Base-by-base conservation (phyloP, 2,888 invertebrate species). In the Himalopsyche kuldschensis region DNA sequence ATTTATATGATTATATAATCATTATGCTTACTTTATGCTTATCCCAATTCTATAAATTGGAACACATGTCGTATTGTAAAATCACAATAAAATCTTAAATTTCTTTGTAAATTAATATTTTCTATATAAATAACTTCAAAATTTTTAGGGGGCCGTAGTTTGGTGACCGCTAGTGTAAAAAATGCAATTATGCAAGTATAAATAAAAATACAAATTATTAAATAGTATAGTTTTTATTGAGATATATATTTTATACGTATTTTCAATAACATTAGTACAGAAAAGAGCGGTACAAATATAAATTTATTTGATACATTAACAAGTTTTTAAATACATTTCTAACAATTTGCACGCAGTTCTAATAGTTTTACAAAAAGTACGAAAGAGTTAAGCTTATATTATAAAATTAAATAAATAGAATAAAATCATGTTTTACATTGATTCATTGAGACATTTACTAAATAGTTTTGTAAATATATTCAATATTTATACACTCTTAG, bases 261-360 rank as follows among this genome's bases (percentile, higher is more conserved):
- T 31, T 82, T 55, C 24, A 46, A 30, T 78, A 78, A 55, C 32
- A 82, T 83, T n/a, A 32, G 78, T 79, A 84, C 32, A 84, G 79
- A 79, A 75, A 80, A 82, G 80, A 82, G 48, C 69, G 75, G 83
- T 84, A 84, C 82, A 84, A 82, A 85, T 85, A 85, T 85, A 83
- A 78, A 80, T 78, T 75, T 75, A 41, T 84, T 81, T 81, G 69
- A 83, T 80, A 80, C 75, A 80, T 80, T 75, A 75, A 75, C 75
- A 75, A 32, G 55, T 55, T 75, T 75, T 75, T 31, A 75, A 31
- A 75, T 75, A 75, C 27, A 24, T 75, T n/a, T 75, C 4, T n/a
- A 75, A 75, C 75, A 75, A 31, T 75, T 75, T 75, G 75, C 75
- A 75, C 75, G 30, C 75, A 27, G 27, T 75, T 32, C 75, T 75